Evolutionary conservation across 1,140 invertebrate species (phyloP), one percentile per base, ranked within the genome.

Genomic region (Tenebrio molitor): DNA sequence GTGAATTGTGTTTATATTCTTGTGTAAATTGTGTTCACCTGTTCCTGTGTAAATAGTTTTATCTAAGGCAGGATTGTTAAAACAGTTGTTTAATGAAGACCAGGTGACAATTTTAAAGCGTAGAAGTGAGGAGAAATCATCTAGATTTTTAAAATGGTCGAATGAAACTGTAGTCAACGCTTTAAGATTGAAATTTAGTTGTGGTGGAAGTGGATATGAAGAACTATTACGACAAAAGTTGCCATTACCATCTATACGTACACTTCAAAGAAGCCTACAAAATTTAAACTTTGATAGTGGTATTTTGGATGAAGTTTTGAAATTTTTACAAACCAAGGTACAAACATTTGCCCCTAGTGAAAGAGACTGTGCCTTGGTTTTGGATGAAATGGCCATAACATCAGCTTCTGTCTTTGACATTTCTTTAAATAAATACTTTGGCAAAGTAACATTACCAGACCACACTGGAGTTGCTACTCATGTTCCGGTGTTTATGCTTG

Each of bases 351-450:
- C 23, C 10, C 1, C 3, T 12, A 4, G 67, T 67, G 62, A 74
- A 46, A 72, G 33, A 41, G 41, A 74, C 41, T 71, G 68, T 42
- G 62, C 66, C 10, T n/a, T 74, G 25, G 16, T 74, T 34, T 41
- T 71, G 16, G 69, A 71, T 44, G 62, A 71, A 42, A 74, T 74
- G 73, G 62, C 62, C 7, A 74, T 74, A 36, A 74, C 68, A 0
- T 63, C 73, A 10, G 58, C 25, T 34, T 66, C 34, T 12, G 58
- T n/a, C 8, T 73, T 36, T 66, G 63, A 73, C 29, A 39, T 39
- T 2, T 63, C 50, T 2, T 36, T 69, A 19, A 69, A 69, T 19
- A 64, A 69, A 64, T 73, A 73, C 64, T 69, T 53, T 66, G 72
- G 69, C 3, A 19, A 74, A 10, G 19, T 71, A 4, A 74, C n/a